Conservation (phyloP, 2,797 vertebrate genomes). For the Poecilia wingei region DNA sequence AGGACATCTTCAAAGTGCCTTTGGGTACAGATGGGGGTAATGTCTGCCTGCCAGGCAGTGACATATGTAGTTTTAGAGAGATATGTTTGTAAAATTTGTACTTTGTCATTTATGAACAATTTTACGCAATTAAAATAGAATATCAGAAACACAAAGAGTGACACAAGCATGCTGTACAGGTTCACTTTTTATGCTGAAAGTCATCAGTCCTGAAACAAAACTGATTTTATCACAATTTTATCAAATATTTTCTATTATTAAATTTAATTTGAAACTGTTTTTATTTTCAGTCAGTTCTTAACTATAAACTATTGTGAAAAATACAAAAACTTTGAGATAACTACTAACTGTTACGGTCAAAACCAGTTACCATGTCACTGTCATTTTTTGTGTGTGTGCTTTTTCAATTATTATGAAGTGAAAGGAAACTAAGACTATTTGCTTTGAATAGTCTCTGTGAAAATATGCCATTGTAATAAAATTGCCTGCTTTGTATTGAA, state of each 20-base stretch:
- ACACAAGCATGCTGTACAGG: background rate
- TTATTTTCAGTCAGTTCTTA: background rate
- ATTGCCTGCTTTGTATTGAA: no score
- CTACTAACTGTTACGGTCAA: no score
- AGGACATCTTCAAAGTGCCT: conserved; percentile 30
- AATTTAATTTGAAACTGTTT: background rate
- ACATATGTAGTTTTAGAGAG: background rate
- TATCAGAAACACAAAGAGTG: background rate
- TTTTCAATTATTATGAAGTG: no score
- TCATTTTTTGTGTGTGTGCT: no score
- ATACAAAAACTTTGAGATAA: background rate
- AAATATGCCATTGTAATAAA: no score
- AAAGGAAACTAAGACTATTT: no score
- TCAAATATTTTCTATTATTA: background rate
- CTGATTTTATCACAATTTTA: background rate
- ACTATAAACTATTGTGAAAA: background rate
- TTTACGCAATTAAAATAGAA: background rate
- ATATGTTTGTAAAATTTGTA: background rate
- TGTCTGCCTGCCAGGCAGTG: background rate
- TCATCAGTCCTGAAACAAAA: background rate
- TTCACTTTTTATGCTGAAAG: background rate
- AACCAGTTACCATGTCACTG: no score
- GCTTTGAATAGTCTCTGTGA: no score
- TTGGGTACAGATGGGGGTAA: conserved; percentile 1
- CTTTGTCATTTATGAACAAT: background rate